phyloP scores from a whole-genome alignment of 2,113 vertebrate genomes.

The Poeciliopsis retropinna region DNA sequence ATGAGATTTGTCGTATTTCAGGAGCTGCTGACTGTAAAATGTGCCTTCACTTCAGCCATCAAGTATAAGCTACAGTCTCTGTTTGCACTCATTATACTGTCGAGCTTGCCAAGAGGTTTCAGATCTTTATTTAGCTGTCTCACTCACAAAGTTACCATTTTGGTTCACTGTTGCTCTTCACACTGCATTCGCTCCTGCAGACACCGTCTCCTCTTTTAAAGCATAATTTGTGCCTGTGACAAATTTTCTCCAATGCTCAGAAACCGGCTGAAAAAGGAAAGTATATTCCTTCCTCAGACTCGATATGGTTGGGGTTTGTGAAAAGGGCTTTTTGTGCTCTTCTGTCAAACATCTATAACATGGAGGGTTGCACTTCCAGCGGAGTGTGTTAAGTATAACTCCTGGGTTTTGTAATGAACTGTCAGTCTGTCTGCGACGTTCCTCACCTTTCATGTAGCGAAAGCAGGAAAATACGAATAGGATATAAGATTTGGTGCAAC shows the following conservation, averaged over 20 bases:
- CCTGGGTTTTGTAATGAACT: too few species aligned
- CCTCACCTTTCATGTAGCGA: too few species aligned
- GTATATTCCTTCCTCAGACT: background rate
- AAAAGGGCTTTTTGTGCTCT: background rate
- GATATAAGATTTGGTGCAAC: background rate
- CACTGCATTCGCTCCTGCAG: background rate
- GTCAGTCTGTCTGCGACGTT: too few species aligned
- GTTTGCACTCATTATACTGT: background rate
- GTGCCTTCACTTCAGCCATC: background rate
- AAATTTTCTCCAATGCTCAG: background rate
- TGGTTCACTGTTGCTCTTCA: background rate
- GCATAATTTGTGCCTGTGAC: background rate
- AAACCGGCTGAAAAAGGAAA: background rate
- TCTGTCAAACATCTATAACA: background rate
- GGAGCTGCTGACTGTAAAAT: background rate
- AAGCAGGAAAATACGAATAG: background rate
- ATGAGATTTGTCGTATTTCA: background rate
- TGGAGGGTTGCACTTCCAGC: background rate
- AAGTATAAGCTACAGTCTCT: background rate
- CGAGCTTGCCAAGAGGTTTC: background rate
- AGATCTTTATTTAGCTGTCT: conserved; percentile 1
- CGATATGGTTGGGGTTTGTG: background rate
- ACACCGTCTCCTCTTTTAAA: background rate
- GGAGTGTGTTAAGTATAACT: background rate
- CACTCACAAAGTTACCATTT: background rate